Base-by-base conservation (phyloP, 2,888 invertebrate species). In the Bugula neritina region DNA sequence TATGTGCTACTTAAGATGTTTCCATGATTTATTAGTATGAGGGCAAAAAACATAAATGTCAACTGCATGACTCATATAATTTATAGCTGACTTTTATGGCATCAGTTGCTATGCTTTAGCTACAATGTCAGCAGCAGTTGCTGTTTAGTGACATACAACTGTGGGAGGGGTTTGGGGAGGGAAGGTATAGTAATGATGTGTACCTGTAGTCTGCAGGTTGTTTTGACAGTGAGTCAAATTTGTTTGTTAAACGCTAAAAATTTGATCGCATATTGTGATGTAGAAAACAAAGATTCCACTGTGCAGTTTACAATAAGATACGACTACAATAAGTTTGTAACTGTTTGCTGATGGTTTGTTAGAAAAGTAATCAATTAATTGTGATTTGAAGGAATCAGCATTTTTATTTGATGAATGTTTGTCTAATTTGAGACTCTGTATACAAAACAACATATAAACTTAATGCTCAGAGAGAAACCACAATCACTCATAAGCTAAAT, bases 221-320 rank as follows among this genome's bases (percentile, higher is more conserved):
- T n/a, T n/a, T n/a, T n/a, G n/a, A n/a, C n/a, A n/a, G n/a, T n/a
- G n/a, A n/a, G n/a, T n/a, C n/a, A n/a, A n/a, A n/a, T n/a, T n/a
- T 63, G 63, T 63, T 63, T 63, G 63, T 63, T 31, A 31, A 63
- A 63, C 29, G 63, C 31, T 63, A 29, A 3, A 25, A 63, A 63
- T 63, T 63, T 63, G 63, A 63, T 63, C 27, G 25, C 25, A 25
- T n/a, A 25, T 29, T 63, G 10, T 63, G 63, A 13, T 13, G 57
- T 5, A 57, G 5, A 23, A 25, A 57, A 57, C 57, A 57, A 57
- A 57, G 25, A n/a, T n/a, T n/a, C n/a, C n/a, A n/a, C n/a, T n/a
- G n/a, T n/a, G n/a, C n/a, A n/a, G n/a, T n/a, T n/a, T n/a, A n/a
- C n/a, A n/a, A n/a, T n/a, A n/a, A n/a, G n/a, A n/a, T n/a, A n/a